Evolutionary conservation across 64 coral and sea anemone species (phyloP), one percentile per base, ranked within the genome.

Genomic region (Stichodactyla mertensii): DNA sequence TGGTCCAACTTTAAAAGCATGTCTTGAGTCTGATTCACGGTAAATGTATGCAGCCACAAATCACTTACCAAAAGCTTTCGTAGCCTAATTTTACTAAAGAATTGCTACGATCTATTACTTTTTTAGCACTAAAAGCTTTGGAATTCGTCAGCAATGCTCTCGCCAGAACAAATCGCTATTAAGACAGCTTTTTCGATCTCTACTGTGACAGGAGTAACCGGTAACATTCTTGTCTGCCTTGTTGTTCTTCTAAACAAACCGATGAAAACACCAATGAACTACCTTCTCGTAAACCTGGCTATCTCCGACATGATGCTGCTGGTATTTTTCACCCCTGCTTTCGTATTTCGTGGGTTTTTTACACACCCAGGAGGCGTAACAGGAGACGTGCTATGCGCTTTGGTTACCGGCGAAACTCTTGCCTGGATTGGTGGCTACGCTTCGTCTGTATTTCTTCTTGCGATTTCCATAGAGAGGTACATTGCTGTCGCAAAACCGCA

Each of bases 191-290:
- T 91, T 53, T 86, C 89, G 11, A 22, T 86, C 2, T 52, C 86
- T 11, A 77, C 85, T 9, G 7, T 78, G 16, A 24, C 80, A 4
- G 85, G 61, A 16, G 51, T 91, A 6, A 77, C 85, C 16, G 83
- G 89, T 19, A 91, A 91, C 89, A 52, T 77, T 16, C 19, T 91
- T 28, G 84, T 91, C 57, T 91, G 83, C 23, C 28, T 86, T 5
- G 61, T 86, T 4, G 84, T 86, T 52, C 52, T 86, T 20, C 31
- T 51, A 27, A 86, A 57, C 52, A n/a, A 31, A 51, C 52, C n/a
- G 26, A 88, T 88, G 87, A 5, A 54, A 14, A 88, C 87, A 52
- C 7, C 87, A 1, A 79, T 88, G 71, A 88, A 81, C 56, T 88
- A 80, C 54, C 56, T 88, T 8, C 55, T 88, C 24, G 77, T 88